Percentiles rank a stretch among this genome's conserved stretches.
Conservation (phyloP, 2,888 invertebrate species). For the Drosophila birchii region DNA sequence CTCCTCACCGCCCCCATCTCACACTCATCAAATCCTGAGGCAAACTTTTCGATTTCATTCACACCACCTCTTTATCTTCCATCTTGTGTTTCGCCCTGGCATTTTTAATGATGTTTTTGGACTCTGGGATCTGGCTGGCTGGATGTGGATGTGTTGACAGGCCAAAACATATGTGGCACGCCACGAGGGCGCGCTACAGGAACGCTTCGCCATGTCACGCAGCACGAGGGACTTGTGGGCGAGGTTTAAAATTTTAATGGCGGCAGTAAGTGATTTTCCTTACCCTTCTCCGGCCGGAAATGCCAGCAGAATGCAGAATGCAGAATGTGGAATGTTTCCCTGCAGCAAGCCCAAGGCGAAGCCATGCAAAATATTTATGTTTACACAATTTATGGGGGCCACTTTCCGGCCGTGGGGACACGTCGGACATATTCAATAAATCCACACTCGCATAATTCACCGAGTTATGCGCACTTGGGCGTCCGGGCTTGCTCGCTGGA, state of each 20-base stretch:
- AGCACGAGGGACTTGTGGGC: conserved; percentile 94
- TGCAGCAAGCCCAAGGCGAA: conserved; percentile 36
- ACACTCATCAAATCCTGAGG: conserved; percentile 63
- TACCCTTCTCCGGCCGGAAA: conserved; percentile 17
- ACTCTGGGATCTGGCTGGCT: conserved; percentile 27
- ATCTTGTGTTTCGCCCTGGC: conserved; percentile 40
- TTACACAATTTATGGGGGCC: conserved; percentile 67
- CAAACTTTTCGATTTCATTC: conserved; percentile 73
- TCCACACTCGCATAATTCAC: conserved; percentile 65
- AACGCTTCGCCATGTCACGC: conserved; percentile 94
- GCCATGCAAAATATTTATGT: conserved; percentile 48
- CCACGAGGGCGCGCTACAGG: conserved; percentile 95
- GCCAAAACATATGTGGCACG: conserved; percentile 94
- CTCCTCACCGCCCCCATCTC: not conserved
- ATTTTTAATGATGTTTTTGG: conserved; percentile 62
- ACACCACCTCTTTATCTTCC: conserved; percentile 45
- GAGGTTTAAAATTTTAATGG: conserved; percentile 91
- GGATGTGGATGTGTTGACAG: conserved; percentile 82
- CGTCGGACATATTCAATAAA: conserved; percentile 61
- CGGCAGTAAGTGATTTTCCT: conserved; percentile 88
- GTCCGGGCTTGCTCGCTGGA: conserved; percentile 32
- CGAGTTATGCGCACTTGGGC: conserved; percentile 39
- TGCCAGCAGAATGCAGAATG: conserved; percentile 22
- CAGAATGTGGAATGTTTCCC: conserved; percentile 32
- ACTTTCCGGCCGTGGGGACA: conserved; percentile 35